These are phyloP conservation scores for Temnothorax curvispinosus DNA, from an alignment of 1,140 invertebrate species.

Conservation along the genomic window DNA sequence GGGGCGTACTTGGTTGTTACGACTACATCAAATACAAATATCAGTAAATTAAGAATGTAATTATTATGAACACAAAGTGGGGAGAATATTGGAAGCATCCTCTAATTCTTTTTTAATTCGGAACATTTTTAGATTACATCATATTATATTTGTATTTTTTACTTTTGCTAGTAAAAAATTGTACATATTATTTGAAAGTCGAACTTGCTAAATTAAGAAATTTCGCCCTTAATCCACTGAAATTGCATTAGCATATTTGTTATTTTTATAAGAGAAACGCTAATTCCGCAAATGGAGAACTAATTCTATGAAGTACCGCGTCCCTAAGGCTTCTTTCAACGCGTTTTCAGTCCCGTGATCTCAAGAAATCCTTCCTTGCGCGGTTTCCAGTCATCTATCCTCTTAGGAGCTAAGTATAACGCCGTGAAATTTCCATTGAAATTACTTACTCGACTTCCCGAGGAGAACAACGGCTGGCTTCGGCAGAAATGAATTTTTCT, in stretches of 20 bases:
- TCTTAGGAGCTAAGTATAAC: slow-evolving; percentile 61
- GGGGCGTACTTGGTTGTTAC: background rate
- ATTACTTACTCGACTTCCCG: slow-evolving; percentile 61
- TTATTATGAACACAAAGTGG: background rate
- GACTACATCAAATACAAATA: too few species aligned
- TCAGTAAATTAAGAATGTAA: background rate
- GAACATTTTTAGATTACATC: background rate
- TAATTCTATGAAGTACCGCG: slow-evolving; percentile 42
- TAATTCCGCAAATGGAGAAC: slow-evolving; percentile 42
- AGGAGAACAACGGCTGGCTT: slow-evolving; percentile 55
- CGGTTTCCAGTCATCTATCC: slow-evolving; percentile 60
- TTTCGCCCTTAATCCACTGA: background rate
- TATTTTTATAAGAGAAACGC: slow-evolving; percentile 10
- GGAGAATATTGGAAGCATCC: background rate
- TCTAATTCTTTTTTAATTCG: background rate
- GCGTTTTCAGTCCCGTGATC: slow-evolving; percentile 27
- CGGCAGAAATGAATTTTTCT: slow-evolving; percentile 62
- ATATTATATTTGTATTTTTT: background rate
- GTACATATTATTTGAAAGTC: background rate
- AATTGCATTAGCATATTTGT: slow-evolving; percentile 18
- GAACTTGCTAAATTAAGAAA: background rate
- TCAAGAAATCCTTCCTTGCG: slow-evolving; percentile 33
- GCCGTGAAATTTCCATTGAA: slow-evolving; percentile 61
- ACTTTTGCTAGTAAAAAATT: background rate
- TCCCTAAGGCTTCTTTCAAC: background rate